Conservation (phyloP, 2,113 vertebrate genomes). For the Gymnobelideus leadbeateri region DNA sequence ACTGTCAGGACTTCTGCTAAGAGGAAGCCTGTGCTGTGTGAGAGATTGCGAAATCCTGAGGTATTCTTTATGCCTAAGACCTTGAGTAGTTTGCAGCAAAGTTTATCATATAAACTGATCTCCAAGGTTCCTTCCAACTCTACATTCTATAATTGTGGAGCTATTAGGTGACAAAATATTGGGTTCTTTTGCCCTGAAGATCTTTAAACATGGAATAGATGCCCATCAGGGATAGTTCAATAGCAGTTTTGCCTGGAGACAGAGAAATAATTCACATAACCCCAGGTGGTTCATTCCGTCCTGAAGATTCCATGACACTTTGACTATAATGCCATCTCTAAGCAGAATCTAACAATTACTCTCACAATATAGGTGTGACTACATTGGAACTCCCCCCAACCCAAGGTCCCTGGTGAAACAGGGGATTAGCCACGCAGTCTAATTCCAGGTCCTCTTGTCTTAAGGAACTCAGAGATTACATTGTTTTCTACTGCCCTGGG, state of each 20-base stretch:
- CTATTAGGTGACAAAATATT: background rate
- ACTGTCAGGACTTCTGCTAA: background rate
- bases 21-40: background rate
- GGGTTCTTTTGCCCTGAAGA: background rate
- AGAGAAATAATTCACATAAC: background rate
- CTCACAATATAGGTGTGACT: background rate
- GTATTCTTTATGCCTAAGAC: background rate
- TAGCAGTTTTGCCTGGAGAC: background rate
- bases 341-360: background rate
- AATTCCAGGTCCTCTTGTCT: background rate
- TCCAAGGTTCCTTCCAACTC: background rate
- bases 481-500: background rate
- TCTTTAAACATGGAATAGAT: background rate
- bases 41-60: background rate
- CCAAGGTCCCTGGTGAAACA: background rate
- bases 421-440: background rate
- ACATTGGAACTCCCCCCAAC: background rate
- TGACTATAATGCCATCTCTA: background rate
- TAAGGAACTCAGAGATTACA: background rate
- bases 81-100: background rate
- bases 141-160: background rate
- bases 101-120: background rate
- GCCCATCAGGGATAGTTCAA: background rate
- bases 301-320: slow-evolving; percentile 48
- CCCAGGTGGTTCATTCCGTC: background rate